Conservation (phyloP, 2,888 invertebrate species). For the Unio delphinus region DNA sequence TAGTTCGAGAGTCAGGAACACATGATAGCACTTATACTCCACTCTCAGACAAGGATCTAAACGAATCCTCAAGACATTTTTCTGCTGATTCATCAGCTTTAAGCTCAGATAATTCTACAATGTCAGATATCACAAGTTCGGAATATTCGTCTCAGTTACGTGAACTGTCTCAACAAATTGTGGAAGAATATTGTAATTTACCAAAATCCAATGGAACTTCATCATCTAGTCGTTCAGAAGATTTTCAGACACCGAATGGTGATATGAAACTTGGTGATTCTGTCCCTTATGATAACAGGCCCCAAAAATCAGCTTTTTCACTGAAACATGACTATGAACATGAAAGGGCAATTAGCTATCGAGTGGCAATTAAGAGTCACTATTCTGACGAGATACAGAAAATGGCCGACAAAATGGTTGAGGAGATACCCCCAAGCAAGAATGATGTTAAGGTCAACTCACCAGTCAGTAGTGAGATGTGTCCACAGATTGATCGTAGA, state of each 20-base stretch:
- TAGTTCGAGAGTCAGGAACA: constrained; percentile 53
- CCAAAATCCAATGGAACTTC: constrained; percentile 10
- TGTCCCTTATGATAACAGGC: constrained; percentile 14
- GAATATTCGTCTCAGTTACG: constrained; percentile 54
- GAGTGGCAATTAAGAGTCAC: constrained; percentile 49
- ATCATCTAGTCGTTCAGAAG: constrained; percentile 13
- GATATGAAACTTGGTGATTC: constrained; percentile 4
- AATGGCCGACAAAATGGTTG: constrained; percentile 33
- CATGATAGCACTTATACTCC: constrained; percentile 31
- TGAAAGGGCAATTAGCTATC: constrained; percentile 56
- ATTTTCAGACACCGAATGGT: constrained; percentile 27
- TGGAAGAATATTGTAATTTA: constrained; percentile 47
- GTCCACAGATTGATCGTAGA: constrained; percentile 27
- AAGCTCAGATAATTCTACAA: constrained; percentile 13
- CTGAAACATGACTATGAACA: constrained; percentile 53
- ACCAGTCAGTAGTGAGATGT: constrained; percentile 15
- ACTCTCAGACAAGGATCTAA: constrained; percentile 34
- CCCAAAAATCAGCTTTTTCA: constrained; percentile 9
- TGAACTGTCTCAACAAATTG: constrained; percentile 56
- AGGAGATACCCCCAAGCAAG: constrained; percentile 20
- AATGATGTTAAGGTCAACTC: constrained; percentile 17
- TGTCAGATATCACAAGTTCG: constrained; percentile 33
- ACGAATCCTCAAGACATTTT: constrained; percentile 16
- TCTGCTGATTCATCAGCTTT: constrained; percentile 19
- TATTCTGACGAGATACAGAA: constrained; percentile 50